These are phyloP conservation scores for Proterorhinus semilunaris DNA, from an alignment of 2,113 vertebrate genomes.

Conservation along the genomic window DNA sequence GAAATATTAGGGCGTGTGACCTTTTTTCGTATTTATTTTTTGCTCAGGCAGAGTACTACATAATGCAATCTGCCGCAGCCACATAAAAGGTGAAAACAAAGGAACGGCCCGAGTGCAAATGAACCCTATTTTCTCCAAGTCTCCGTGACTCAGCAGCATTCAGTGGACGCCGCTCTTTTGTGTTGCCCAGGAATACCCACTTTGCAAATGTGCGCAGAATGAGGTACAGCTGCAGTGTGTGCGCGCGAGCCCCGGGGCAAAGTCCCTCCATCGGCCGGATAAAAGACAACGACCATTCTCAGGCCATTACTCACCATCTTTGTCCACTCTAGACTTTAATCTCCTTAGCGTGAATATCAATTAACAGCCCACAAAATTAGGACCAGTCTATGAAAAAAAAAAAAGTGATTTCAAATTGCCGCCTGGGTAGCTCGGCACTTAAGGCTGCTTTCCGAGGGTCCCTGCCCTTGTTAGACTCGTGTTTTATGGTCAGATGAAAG, in stretches of 20 bases:
- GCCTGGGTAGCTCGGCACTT: slow-evolving; percentile 73
- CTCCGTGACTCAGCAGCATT: slow-evolving; percentile 71
- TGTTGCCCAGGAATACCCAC: slow-evolving; percentile 69
- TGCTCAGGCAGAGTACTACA: neutral
- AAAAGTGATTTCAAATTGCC: slow-evolving; percentile 51
- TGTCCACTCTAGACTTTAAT: slow-evolving; percentile 59
- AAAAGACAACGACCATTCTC: slow-evolving; percentile 67
- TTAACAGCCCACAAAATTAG: slow-evolving; percentile 51
- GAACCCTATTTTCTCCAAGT: slow-evolving; percentile 78
- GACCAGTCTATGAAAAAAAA: slow-evolving; percentile 43
- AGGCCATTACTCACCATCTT: slow-evolving; percentile 69
- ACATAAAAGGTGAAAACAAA: slow-evolving; percentile 75
- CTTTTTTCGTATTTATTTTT: too few relatives aligned
- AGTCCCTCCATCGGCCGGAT: slow-evolving; percentile 43
- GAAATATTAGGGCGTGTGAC: too few relatives aligned
- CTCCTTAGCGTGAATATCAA: slow-evolving; percentile 72
- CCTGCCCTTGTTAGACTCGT: slow-evolving; percentile 72
- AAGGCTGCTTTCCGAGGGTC: slow-evolving; percentile 83
- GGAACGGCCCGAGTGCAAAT: slow-evolving; percentile 78
- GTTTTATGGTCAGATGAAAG: slow-evolving; percentile 91
- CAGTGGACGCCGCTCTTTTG: slow-evolving; percentile 74
- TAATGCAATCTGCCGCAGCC: neutral
- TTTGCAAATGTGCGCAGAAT: slow-evolving; percentile 71
- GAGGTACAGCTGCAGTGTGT: slow-evolving; percentile 18
- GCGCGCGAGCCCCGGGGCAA: slow-evolving; percentile 25